Evolutionary conservation across 2,113 vertebrate genomes (phyloP), one percentile per base, ranked within the genome.

Genomic region (Phylloscopus trochilus): DNA sequence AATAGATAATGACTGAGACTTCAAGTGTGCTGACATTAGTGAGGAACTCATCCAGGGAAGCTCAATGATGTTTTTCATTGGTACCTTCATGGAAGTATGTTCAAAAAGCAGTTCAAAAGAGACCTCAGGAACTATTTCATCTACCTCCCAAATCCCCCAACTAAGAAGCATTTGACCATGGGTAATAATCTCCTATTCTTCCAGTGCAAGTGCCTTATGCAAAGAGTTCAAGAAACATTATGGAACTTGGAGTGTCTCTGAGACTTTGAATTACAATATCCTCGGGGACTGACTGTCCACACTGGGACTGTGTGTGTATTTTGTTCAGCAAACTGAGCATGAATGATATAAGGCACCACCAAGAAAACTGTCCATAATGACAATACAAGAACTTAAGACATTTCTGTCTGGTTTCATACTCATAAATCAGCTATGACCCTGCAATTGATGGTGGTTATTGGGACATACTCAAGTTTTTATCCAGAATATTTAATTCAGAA

Each of bases 401-500:
- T 77, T 78, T 88, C 15, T 74, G 6, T 80, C 33, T 80, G 37
- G 4, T 83, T 77, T 91, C 3, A 0, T 59, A 37, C n/a, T 70
- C 35, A 49, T 88, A 92, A 88, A 90, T 77, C 39, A 88, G 44
- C 41, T 92, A 49, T 28, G 35, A 77, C 35, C 47, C n/a, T 33
- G 35, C 60, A 92, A 15, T 23, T 2, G 8, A 83, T 43, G 26
- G 27, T 83, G 41, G 67, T 70, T 92, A 63, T 24, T 80, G 41
- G 79, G 68, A 88, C 20, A 59, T 17, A 63, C 13, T 88, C 63
- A 67, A 56, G 16, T 56, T 95, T 92, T 83, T 77, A 86, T 53
- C 62, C 79, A 80, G 82, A 90, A 67, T 87, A 90, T 74, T 90
- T 92, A 73, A 91, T 85, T 86, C 79, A 80, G 83, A 93, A 96